Percentiles rank a stretch among this genome's conserved stretches.
phyloP scores from a whole-genome alignment of 2,888 invertebrate genomes.

The Pteria penguin region DNA sequence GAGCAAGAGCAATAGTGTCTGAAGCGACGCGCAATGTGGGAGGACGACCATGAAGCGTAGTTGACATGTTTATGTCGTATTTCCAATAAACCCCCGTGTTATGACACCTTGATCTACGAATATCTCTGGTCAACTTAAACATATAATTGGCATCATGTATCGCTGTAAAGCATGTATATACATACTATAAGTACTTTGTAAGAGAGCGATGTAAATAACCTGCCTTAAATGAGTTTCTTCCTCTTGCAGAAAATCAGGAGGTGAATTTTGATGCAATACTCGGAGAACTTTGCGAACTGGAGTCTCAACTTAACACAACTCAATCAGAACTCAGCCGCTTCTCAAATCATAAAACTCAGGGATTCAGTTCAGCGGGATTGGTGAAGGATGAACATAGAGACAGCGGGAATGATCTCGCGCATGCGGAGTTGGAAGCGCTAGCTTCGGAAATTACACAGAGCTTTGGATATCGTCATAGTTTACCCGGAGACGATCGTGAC shows the following conservation, averaged over 20 bases:
- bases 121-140: too few species aligned
- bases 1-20: too few species aligned
- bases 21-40: too few species aligned
- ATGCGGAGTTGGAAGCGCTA: conserved; percentile 72
- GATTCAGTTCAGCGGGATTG: conserved; percentile 80
- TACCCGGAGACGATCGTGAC: conserved; percentile 55
- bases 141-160: too few species aligned
- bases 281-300: conserved; percentile 95
- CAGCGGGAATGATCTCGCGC: conserved; percentile 64
- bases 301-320: conserved; percentile 81
- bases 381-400: conserved; percentile 58
- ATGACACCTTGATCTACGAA: too few species aligned
- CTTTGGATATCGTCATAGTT: conserved; percentile 60
- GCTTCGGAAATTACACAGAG: conserved; percentile 72
- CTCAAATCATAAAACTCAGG: conserved; percentile 26
- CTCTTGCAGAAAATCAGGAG: conserved; percentile 90
- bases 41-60: too few species aligned
- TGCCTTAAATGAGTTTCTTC: too few species aligned
- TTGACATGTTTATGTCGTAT: too few species aligned
- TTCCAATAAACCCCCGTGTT: too few species aligned
- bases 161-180: too few species aligned
- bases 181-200: too few species aligned
- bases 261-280: conserved; percentile 98
- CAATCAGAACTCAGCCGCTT: conserved; percentile 80
- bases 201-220: too few species aligned